Conservation (phyloP, 2,888 invertebrate genomes). For the Pseudanteris insignis region DNA sequence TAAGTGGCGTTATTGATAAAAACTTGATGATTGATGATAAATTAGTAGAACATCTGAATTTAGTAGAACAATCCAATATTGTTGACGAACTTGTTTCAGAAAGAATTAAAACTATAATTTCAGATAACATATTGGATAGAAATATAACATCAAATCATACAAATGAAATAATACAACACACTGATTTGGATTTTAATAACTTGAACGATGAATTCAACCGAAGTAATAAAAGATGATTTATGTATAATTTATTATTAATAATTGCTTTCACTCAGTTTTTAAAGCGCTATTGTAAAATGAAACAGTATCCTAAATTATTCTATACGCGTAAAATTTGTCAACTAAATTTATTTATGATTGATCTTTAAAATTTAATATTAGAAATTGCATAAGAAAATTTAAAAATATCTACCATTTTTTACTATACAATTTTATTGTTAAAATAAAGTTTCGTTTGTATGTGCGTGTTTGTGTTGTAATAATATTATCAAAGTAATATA, state of each 20-base stretch:
- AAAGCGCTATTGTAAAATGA: too few relatives aligned
- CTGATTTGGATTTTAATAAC: conserved; percentile 62
- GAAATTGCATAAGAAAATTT: too few relatives aligned
- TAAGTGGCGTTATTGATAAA: conserved; percentile 58
- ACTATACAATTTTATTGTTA: too few relatives aligned
- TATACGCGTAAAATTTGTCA: too few relatives aligned
- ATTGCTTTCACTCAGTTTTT: too few relatives aligned
- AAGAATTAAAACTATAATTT: conserved; percentile 60
- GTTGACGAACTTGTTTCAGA: conserved; percentile 62
- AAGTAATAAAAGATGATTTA: conserved; percentile 61
- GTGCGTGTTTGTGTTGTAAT: too few relatives aligned
- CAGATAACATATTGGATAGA: conserved; percentile 59
- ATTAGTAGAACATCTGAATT: conserved; percentile 59
- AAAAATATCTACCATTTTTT: too few relatives aligned
- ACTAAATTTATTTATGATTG: too few relatives aligned
- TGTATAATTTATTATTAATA: not conserved
- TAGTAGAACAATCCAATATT: conserved; percentile 60
- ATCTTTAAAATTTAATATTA: too few relatives aligned
- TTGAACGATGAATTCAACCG: conserved; percentile 63
- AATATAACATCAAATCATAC: conserved; percentile 57
- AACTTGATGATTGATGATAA: conserved; percentile 63
- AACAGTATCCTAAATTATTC: too few relatives aligned
- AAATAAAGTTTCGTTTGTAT: too few relatives aligned
- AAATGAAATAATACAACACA: conserved; percentile 51
- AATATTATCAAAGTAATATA: too few relatives aligned